Evolutionary conservation across 2,797 vertebrate species (phyloP).

Genomic region (Adelosebastes latens): DNA sequence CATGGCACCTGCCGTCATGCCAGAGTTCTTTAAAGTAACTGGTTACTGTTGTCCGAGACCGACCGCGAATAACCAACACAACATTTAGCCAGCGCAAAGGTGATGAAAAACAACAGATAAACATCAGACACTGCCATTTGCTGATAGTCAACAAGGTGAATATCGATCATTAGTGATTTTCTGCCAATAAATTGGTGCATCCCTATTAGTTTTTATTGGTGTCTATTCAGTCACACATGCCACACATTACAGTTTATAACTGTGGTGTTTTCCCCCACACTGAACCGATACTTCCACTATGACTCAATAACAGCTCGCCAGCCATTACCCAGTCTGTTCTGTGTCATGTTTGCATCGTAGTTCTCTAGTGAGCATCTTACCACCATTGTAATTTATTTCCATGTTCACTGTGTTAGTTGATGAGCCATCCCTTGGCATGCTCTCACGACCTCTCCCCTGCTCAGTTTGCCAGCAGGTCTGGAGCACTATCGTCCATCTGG

Average conservation of each 20-base stretch:
- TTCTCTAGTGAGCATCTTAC: conserved; percentile 36
- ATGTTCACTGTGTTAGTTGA: conserved; percentile 54
- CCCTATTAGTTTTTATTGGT: conserved; percentile 40
- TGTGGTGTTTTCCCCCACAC: conserved; percentile 7
- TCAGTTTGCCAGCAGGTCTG: conserved; percentile 60
- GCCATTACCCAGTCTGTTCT: conserved; percentile 18
- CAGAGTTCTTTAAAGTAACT: no score
- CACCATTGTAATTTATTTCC: conserved; percentile 21
- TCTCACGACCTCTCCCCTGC: conserved; percentile 41
- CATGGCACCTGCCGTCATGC: no score
- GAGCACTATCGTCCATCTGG: conserved; percentile 71
- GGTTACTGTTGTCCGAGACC: no score
- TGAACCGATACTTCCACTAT: conserved; percentile 4
- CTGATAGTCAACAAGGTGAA: no score
- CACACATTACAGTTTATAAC: conserved; percentile 28
- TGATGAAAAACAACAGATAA: no score
- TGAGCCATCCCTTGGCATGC: conserved; percentile 54
- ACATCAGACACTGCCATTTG: no score
- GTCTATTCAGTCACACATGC: conserved; percentile 47
- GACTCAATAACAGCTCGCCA: conserved; percentile 12
- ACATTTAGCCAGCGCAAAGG: no score
- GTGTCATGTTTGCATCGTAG: conserved; percentile 3
- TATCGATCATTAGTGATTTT: no score
- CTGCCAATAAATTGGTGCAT: no score
- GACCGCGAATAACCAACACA: no score